Evolutionary conservation across 1,140 invertebrate species (phyloP), one percentile per base, ranked within the genome.

Genomic region (Belonocnema kinseyi): DNA sequence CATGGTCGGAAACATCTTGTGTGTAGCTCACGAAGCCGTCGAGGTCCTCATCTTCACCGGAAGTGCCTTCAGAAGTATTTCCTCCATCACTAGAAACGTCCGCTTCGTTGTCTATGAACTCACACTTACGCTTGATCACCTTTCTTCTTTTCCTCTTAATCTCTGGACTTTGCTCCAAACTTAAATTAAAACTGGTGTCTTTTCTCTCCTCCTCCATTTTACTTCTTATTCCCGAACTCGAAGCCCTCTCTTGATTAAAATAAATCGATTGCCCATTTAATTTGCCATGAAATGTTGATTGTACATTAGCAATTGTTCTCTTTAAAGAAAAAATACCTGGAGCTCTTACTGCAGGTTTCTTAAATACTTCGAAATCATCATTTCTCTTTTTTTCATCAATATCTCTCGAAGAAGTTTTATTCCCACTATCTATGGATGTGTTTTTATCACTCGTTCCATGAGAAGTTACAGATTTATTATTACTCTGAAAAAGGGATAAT

Each of bases 71-170:
- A 0, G 86, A 80, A 13, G 77, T 83, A 51, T 82, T 50, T 40
- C 12, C 77, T 16, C 80, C 82, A 72, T 90, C 88, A 3, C 89
- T 89, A 3, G 93, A 93, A 52, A 93, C 85, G 19, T 92, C 90
- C 1, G 93, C 94, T 85, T 94, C 93, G 75, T 93, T 83, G 19
- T 93, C 88, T 72, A 95, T 87, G 71, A 94, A 94, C 6, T 77
- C 56, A n/a, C 14, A 78, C 50, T 74, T 74, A 5, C n/a, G 53
- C 16, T 50, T 77, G 7, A 13, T 82, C 11, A 21, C 70, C 1
- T 26, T 50, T 17, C 71, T 78, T 16, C 73, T 58, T 6, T 76
- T 80, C 53, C 76, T 73, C 33, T 82, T 80, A 58, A 73, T 56
- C 10, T 58, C 8, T 50, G 77, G 52, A 53, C 51, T 74, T 10